Evolutionary conservation across 1,140 invertebrate species (phyloP), one percentile per base, ranked within the genome.

Genomic region (Apis florea): DNA sequence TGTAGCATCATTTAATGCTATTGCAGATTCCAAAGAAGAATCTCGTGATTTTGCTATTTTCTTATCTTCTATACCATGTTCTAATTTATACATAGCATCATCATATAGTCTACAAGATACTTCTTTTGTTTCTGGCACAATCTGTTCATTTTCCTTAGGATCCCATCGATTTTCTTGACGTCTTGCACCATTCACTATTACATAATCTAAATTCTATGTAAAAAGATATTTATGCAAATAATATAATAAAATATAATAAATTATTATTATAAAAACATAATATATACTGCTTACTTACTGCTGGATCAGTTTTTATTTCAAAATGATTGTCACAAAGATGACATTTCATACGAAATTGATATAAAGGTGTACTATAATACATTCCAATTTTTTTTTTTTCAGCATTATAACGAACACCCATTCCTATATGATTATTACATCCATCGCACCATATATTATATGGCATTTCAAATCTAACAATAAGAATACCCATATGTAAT

Each of bases 361-460:
- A 99, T 4, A 99, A 95, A 0, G 99, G 99, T 2, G 99, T 99
- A 6, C 97, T 98, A 90, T 99, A 99, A 92, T 99, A 99, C 97
- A 99, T 99, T 88, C 99, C 99, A 88, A 99, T 95, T 95, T 99
- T 99, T 11, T 96, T 98, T 93, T 99, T 99, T 92, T 99, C 99
- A 10, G 99, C 99, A 95, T 99, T 99, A 91, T 99, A 99, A 76
- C 98, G 95, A 1, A 99, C 99, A 40, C 99, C 99, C 98, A 99
- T 99, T 47, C 98, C 99, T 85, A 99, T 98, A 91, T 99, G 99
- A 94, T 99, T 99, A 72, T 97, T 96, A 93, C 99, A 99, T 51
- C 98, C 98, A 71, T 98, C 97, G 90, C 98, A 99, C 98, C 98
- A 99, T 85, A 99, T 99, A 93, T 99, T 99, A 89, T 99, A 99